Percentiles rank a stretch among this genome's conserved stretches.
Evolutionary conservation across 2,888 invertebrate genomes (phyloP).

Genomic region (Argyresthia albistria): DNA sequence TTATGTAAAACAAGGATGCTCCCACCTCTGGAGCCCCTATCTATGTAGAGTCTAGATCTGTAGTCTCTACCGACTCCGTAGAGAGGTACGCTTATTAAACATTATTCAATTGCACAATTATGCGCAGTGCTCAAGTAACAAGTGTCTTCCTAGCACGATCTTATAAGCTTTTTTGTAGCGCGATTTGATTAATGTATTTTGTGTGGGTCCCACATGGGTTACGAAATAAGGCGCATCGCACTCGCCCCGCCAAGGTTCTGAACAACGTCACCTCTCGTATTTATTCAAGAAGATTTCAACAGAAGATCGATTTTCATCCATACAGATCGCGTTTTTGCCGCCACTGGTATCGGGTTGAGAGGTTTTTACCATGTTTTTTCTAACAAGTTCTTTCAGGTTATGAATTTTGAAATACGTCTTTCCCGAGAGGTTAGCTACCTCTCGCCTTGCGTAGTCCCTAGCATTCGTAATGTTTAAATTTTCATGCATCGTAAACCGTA

Average conservation of each 20-base stretch:
- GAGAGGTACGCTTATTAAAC: no score
- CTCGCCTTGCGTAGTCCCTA: not conserved
- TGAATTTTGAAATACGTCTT: not conserved
- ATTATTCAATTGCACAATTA: no score
- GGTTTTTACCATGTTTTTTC: not conserved
- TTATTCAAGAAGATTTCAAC: slow-evolving; percentile 55
- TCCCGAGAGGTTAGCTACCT: not conserved
- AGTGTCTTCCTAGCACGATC: no score
- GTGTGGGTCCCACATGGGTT: slow-evolving; percentile 34
- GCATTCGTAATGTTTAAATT: not conserved
- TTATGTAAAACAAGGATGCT: no score
- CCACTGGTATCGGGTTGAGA: slow-evolving; percentile 7
- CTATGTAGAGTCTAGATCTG: no score
- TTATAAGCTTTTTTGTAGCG: no score
- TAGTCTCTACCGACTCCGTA: no score
- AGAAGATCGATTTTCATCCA: slow-evolving; percentile 28
- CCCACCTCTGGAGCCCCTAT: no score
- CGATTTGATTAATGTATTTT: not conserved
- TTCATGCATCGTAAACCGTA: no score
- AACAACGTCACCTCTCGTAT: slow-evolving; percentile 53
- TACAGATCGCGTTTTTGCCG: slow-evolving; percentile 23
- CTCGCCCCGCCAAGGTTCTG: slow-evolving; percentile 37
- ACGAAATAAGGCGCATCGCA: slow-evolving; percentile 49
- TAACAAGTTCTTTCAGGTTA: not conserved
- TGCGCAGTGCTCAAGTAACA: no score